phyloP scores from a whole-genome alignment of 2,888 invertebrate genomes.

The Drosophila quasianomalipes region DNA sequence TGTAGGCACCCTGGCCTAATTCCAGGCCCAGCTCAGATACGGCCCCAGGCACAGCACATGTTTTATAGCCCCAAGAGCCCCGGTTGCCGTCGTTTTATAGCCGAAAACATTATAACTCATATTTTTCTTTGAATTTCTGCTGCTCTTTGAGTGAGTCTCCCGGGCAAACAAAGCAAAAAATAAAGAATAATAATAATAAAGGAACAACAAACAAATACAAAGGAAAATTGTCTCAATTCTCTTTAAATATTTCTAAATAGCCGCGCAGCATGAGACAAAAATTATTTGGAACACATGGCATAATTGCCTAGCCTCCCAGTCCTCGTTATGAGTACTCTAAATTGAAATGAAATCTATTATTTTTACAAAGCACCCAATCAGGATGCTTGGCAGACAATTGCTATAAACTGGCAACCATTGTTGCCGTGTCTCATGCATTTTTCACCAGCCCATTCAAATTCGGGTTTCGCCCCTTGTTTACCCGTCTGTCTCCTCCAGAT shows the following conservation, averaged over 20 bases:
- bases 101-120: constrained; percentile 52
- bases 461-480: constrained; percentile 34
- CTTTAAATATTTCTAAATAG: constrained; percentile 38
- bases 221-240: constrained; percentile 18
- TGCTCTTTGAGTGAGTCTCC: constrained; percentile 32
- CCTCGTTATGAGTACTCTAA: constrained; percentile 20
- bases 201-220: constrained; percentile 9
- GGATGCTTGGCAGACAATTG: constrained; percentile 19
- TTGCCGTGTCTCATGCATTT: constrained; percentile 29
- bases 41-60: constrained; percentile 4
- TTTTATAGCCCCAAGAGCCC: constrained; percentile 39
- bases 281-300: constrained; percentile 29
- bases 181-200: background rate
- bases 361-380: constrained; percentile 34
- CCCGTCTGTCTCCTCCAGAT: background rate
- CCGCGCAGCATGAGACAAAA: constrained; percentile 15
- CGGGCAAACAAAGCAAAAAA: constrained; percentile 13
- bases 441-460: constrained; percentile 8
- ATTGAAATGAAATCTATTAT: constrained; percentile 53
- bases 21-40: background rate
- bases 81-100: constrained; percentile 29
- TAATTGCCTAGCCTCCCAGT: constrained; percentile 27
- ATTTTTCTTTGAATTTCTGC: constrained; percentile 46
- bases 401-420: constrained; percentile 5
- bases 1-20: background rate